Evolutionary conservation across 2,113 vertebrate species (phyloP).

Genomic region (Gopherus evgoodei): DNA sequence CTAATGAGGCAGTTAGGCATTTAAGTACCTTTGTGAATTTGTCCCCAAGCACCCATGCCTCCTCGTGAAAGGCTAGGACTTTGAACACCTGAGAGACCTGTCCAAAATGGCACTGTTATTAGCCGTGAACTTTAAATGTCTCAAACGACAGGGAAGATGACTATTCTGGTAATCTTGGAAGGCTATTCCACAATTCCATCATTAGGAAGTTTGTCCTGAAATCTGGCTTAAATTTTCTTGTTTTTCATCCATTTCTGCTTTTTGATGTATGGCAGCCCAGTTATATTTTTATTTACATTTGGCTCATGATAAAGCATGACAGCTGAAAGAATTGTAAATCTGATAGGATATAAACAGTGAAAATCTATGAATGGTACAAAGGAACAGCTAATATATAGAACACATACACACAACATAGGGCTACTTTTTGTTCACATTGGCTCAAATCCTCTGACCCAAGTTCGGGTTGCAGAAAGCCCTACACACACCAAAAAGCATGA

Average conservation of each 20-base stretch:
- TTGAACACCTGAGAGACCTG: not conserved
- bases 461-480: not conserved
- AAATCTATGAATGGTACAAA: no score
- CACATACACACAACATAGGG: not conserved
- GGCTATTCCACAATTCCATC: not conserved
- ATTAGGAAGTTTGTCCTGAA: not conserved
- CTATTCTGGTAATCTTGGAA: no score
- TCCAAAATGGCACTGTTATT: not conserved
- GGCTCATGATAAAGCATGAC: no score
- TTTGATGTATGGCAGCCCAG: not conserved
- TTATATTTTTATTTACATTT: no score
- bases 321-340: no score
- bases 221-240: not conserved
- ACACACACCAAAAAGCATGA: not conserved
- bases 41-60: not conserved
- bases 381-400: no score
- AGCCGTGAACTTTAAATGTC: not conserved
- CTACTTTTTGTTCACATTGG: not conserved
- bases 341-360: no score
- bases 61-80: not conserved
- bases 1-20: not conserved
- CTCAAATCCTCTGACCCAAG: not conserved
- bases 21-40: not conserved
- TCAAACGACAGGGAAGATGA: not conserved
- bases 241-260: not conserved